These are phyloP conservation scores for Sylvia atricapilla DNA, from an alignment of 2,113 vertebrate species.

Conservation along the genomic window DNA sequence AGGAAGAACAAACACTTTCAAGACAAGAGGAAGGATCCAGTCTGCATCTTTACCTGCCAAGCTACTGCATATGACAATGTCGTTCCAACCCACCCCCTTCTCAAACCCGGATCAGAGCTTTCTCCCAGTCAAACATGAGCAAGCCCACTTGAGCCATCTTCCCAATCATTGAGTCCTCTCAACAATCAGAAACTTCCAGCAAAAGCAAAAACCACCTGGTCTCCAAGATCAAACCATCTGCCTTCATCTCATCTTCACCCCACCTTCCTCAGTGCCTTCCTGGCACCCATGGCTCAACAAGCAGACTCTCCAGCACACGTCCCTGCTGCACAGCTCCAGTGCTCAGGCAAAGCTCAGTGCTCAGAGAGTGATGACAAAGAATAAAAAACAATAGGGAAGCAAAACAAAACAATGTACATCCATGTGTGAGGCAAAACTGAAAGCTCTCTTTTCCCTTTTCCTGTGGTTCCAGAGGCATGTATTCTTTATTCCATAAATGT, in stretches of 20 bases:
- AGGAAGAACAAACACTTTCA: not conserved
- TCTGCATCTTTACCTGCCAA: not conserved
- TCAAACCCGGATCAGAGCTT: not conserved
- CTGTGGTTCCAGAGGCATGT: not conserved
- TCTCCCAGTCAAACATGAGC: not conserved
- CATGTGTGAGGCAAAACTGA: not conserved
- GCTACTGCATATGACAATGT: not conserved
- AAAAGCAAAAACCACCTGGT: not conserved
- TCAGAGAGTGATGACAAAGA: not conserved
- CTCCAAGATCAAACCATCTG: not conserved
- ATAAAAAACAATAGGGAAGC: not conserved
- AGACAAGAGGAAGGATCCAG: not conserved
- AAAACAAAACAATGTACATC: not conserved
- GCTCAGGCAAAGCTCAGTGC: not conserved
- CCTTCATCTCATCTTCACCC: not conserved
- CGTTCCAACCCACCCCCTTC: not conserved
- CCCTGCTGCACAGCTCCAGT: not conserved
- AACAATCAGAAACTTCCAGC: not conserved
- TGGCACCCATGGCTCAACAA: accelerated
- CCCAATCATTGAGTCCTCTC: not conserved
- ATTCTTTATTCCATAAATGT: not conserved
- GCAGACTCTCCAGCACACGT: not conserved
- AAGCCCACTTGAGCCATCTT: not conserved
- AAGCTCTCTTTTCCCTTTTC: not conserved
- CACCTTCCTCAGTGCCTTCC: not conserved